Percentiles rank a stretch among this genome's conserved stretches.
These are phyloP conservation scores for Ctenopoma kingsleyae DNA, from an alignment of 2,797 vertebrate genomes.

Conservation along the genomic window DNA sequence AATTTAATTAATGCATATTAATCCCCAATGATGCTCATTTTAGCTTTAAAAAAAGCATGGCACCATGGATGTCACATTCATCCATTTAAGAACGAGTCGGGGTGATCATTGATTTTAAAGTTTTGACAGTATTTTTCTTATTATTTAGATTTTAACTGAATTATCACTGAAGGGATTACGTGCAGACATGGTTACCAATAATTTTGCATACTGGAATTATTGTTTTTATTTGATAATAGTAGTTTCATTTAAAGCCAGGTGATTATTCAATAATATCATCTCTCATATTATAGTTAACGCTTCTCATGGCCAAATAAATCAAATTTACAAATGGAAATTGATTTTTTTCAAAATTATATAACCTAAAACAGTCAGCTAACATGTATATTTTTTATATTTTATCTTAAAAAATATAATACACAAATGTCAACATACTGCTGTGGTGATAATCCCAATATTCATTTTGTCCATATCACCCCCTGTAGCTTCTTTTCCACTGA, in stretches of 20 bases:
- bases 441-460: conserved; percentile 1
- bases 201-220: conserved; percentile 3
- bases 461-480: conserved; percentile 6
- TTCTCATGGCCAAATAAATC: neutral
- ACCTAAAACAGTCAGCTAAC: neutral
- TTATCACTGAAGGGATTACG: conserved; percentile 40
- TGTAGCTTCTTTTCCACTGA: neutral
- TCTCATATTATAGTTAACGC: neutral
- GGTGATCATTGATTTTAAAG: conserved; percentile 62
- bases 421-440: conserved; percentile 2
- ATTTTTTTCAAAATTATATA: neutral
- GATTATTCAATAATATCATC: neutral
- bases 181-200: conserved; percentile 31
- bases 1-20: conserved; percentile 99
- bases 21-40: conserved; percentile 96
- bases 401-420: neutral
- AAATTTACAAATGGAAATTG: neutral
- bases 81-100: conserved; percentile 59
- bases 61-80: conserved; percentile 68
- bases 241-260: neutral
- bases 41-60: conserved; percentile 84
- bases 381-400: neutral
- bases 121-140: conserved; percentile 45
- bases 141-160: conserved; percentile 59
- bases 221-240: conserved; percentile 15